Base-by-base conservation (phyloP, 2,113 vertebrate species). In the Marmota flaviventris region DNA sequence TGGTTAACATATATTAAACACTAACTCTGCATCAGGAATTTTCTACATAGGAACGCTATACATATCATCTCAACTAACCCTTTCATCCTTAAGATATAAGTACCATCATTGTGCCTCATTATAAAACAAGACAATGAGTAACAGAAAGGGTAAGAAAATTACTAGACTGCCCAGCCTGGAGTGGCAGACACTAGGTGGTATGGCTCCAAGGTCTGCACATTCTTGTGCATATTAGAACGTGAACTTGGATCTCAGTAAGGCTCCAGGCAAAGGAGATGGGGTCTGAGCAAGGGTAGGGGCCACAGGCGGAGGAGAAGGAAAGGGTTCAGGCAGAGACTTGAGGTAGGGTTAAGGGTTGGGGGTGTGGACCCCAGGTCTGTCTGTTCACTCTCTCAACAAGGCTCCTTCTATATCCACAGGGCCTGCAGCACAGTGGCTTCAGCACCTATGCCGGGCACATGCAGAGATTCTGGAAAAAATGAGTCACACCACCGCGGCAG, bases 371-470 rank as follows among this genome's bases (percentile, higher is more conserved):
- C 6, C 0, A 22, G 4, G 11, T n/a, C 32, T 14, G 20, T 9
- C 1, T 5, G 37, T 42, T 77, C n/a, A 1, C 1, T 75, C 45
- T 65, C 29, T 77, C 13, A 48, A 45, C 12, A 20, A 20, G n/a
- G 34, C 11, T 24, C 67, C 58, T n/a, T 34, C 88, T 2, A 12
- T 8, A 29, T 95, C 58, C 14, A 0, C n/a, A 34, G 48, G 37
- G 29, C 42, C n/a, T 45, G 5, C 8, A 70, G 45, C 67, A 37
- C 53, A 3, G 4, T 12, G 22, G 61, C 51, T 9, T 3, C 70
- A 65, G 14, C 7, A 20, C 34, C 7, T 24, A 4, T 0, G 45
- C 29, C 17, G 61, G 25, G 24, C 13, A 65, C 5, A 27, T 0
- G 14, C 25, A 63, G 16, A 61, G 73, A 63, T 37, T 34, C 84